A percentile compares a stretch with the other conserved stretches of the same genome.
phyloP scores from a whole-genome alignment of 2,888 invertebrate genomes.

The Amiota minor region DNA sequence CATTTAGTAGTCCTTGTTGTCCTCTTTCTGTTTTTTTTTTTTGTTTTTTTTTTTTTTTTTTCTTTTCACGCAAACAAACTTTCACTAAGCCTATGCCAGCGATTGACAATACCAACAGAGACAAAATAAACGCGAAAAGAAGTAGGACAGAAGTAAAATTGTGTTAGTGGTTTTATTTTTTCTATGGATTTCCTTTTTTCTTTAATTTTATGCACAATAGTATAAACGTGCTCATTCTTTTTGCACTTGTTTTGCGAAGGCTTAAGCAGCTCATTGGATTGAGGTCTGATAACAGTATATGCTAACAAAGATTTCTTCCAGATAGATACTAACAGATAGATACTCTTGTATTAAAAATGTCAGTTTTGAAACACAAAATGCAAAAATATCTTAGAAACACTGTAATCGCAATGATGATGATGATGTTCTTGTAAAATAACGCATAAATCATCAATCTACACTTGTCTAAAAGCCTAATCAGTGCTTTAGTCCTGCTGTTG shows the following conservation, averaged over 20 bases:
- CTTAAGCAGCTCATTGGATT: constrained; percentile 21
- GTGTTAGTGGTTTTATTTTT: constrained; percentile 18
- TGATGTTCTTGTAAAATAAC: too few species aligned
- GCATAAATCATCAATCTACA: too few species aligned
- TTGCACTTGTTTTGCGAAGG: not conserved
- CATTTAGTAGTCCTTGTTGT: not conserved
- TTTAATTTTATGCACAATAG: not conserved
- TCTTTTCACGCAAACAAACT: not conserved
- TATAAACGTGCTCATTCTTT: not conserved
- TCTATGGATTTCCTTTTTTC: constrained; percentile 17
- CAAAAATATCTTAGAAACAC: too few species aligned
- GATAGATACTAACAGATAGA: not conserved
- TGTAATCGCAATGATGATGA: too few species aligned
- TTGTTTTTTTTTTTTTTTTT: not conserved
- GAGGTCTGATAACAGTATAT: constrained; percentile 18
- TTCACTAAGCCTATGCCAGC: constrained; percentile 33
- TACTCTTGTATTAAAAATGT: not conserved
- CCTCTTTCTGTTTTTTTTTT: not conserved
- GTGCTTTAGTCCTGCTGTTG: too few species aligned
- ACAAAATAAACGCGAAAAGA: constrained; percentile 12
- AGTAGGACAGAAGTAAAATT: constrained; percentile 19
- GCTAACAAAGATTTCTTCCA: constrained; percentile 12
- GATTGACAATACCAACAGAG: constrained; percentile 54
- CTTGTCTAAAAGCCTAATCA: too few species aligned
- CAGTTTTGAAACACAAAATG: not conserved